Percentiles rank a stretch among this genome's conserved stretches.
These are phyloP conservation scores for Drosophila falleni DNA, from an alignment of 2,888 invertebrate genomes.

Conservation along the genomic window DNA sequence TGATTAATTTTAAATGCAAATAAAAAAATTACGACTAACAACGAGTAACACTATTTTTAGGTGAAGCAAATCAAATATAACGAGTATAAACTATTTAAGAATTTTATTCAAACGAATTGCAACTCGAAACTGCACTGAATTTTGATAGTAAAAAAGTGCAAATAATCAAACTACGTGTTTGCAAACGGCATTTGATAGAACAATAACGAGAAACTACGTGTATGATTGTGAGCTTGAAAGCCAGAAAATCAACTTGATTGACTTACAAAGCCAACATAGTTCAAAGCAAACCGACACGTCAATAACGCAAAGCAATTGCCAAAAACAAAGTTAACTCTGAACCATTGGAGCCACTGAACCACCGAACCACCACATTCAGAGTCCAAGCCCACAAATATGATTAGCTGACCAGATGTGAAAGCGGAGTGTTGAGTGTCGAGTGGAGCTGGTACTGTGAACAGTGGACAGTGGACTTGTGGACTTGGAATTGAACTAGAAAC, in stretches of 20 bases:
- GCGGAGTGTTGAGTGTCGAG: not conserved
- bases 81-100: not conserved
- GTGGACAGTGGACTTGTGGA: no score
- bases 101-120: not conserved
- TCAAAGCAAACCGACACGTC: conserved; percentile 14
- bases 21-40: no score
- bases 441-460: not conserved
- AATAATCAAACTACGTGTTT: not conserved
- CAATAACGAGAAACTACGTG: not conserved
- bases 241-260: conserved; percentile 9
- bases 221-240: not conserved
- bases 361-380: not conserved
- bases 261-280: conserved; percentile 3
- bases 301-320: conserved; percentile 10
- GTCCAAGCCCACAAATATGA: conserved; percentile 16
- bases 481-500: not conserved
- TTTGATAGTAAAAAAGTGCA: not conserved
- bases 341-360: not conserved
- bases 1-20: no score
- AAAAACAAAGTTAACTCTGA: conserved; percentile 7
- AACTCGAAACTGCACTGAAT: not conserved
- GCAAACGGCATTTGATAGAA: not conserved
- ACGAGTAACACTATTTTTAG: no score
- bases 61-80: not conserved
- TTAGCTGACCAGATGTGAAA: conserved; percentile 6